phyloP scores from a whole-genome alignment of 2,888 invertebrate genomes.

The Drosophila demipolita region DNA sequence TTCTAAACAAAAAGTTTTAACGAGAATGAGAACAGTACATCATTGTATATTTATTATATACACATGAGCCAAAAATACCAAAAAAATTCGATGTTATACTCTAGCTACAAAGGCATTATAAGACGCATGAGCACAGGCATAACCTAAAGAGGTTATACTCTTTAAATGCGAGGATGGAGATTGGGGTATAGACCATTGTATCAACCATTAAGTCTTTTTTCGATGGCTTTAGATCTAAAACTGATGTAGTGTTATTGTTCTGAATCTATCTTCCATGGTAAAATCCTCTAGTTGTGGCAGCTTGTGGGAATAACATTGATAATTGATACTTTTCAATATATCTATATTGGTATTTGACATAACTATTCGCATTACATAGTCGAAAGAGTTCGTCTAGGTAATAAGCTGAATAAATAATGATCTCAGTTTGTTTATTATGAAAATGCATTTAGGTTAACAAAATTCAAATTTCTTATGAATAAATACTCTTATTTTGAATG shows the following conservation, averaged over 20 bases:
- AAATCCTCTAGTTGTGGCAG: background rate
- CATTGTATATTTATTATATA: background rate
- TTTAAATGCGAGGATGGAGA: background rate
- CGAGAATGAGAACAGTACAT: background rate
- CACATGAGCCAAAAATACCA: background rate
- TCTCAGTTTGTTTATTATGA: background rate
- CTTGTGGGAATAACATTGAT: background rate
- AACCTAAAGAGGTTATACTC: background rate
- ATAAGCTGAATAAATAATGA: background rate
- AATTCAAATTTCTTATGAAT: background rate
- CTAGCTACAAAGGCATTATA: background rate
- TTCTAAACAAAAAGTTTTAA: background rate
- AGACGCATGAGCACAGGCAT: background rate
- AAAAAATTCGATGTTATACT: background rate
- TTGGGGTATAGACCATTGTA: background rate
- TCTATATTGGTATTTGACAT: background rate
- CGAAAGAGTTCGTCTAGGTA: background rate
- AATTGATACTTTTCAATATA: background rate
- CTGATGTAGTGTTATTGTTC: background rate
- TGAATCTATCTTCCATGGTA: background rate
- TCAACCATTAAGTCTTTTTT: background rate
- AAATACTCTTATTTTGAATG: background rate
- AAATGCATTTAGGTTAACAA: background rate
- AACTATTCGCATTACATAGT: background rate
- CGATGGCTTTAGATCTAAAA: background rate